A percentile compares a stretch with the other conserved stretches of the same genome.
Evolutionary conservation across 2,113 vertebrate species (phyloP).

Genomic region (Deroptyus accipitrinus): DNA sequence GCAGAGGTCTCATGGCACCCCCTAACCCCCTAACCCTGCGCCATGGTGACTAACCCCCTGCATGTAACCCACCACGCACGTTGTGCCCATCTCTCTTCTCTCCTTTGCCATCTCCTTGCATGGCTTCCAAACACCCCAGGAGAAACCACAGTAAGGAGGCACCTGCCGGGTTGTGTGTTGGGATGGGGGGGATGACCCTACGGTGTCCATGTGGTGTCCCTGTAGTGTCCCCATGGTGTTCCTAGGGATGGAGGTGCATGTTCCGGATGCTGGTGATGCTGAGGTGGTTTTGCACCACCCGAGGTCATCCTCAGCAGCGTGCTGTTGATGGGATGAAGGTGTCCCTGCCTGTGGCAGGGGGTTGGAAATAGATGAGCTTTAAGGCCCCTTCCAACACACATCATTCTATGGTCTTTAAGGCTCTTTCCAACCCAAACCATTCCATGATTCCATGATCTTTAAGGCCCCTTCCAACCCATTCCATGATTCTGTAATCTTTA

Average conservation of each 20-base stretch:
- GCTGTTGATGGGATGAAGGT: no score
- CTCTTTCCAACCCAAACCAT: not conserved
- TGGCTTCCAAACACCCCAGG: slow-evolving; percentile 20
- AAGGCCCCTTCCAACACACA: not conserved
- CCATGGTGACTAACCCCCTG: not conserved
- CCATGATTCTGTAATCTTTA: not conserved
- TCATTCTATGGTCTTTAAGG: not conserved
- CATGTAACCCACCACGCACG: not conserved
- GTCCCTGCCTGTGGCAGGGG: no score
- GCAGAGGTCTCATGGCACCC: not conserved
- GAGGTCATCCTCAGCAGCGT: no score
- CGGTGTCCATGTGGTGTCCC: not conserved
- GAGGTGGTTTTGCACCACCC: no score
- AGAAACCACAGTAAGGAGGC: slow-evolving; percentile 48
- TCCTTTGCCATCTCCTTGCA: not conserved
- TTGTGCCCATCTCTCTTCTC: slow-evolving; percentile 7
- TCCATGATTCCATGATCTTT: not conserved
- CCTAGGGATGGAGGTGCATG: not conserved
- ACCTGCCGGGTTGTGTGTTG: not conserved
- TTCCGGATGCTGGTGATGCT: not conserved
- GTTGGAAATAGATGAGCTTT: not conserved
- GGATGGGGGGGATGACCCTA: not conserved
- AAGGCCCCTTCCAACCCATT: not conserved
- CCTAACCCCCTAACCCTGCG: not conserved
- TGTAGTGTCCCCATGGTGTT: not conserved